phyloP scores from a whole-genome alignment of 2,113 vertebrate genomes.

The Puffinus mauretanicus region DNA sequence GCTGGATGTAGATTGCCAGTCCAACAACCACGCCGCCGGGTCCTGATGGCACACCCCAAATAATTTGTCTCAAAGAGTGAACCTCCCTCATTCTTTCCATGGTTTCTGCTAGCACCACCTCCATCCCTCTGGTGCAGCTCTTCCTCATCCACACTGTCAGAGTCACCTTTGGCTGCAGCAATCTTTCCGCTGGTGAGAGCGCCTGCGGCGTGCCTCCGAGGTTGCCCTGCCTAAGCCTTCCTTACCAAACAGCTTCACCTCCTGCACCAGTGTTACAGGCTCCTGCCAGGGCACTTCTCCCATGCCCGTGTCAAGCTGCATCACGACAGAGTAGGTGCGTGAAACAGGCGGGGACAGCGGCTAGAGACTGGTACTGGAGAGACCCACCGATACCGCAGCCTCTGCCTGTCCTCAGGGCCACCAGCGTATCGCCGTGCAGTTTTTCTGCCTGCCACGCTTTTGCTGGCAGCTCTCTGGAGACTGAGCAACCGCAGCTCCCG shows the following conservation, averaged over 20 bases:
- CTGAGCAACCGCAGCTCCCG: background rate
- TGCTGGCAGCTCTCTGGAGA: background rate
- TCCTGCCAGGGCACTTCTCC: background rate
- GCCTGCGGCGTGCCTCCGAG: background rate
- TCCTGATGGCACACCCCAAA: conserved; percentile 26
- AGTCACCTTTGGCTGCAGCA: background rate
- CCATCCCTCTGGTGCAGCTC: background rate
- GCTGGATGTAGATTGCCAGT: background rate
- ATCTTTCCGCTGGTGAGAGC: background rate
- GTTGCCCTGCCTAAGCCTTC: background rate
- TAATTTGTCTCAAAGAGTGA: background rate
- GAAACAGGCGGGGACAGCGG: background rate
- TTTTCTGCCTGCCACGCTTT: background rate
- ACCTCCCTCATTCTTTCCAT: conserved; percentile 60
- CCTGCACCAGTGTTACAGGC: background rate
- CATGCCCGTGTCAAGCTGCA: background rate
- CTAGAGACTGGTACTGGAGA: background rate
- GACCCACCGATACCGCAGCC: background rate
- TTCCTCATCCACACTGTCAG: background rate
- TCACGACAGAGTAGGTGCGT: background rate
- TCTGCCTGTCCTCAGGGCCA: background rate
- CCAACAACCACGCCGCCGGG: background rate
- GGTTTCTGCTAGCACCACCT: conserved; percentile 46
- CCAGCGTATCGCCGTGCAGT: accelerated
- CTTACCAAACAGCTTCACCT: background rate